Base-by-base conservation (phyloP, 1,140 invertebrate species). In the Maconellicoccus hirsutus region DNA sequence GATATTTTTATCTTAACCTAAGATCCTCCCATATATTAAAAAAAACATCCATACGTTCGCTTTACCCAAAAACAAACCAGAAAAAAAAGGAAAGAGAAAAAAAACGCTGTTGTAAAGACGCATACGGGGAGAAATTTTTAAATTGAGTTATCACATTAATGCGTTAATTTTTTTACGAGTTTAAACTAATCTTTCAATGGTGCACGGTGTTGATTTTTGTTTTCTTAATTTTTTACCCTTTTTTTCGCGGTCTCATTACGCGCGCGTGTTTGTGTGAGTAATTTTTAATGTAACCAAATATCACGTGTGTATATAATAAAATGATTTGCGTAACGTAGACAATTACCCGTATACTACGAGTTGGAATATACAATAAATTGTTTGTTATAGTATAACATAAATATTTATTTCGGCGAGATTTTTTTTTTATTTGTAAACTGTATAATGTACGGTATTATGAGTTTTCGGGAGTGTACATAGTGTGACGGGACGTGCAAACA, bases 121-220 rank as follows among this genome's bases (percentile, higher is more conserved):
- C 21, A 26, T 66, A 26, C 8, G 22, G 21, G 4, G 4, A 19
- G 25, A 52, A 19, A 52, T 16, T 52, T 52, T 26, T 25, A 23
- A 66, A 66, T 66, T 66, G 19, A 66, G 61, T 23, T 3, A 26
- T 66, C 61, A 22, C 42, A 19, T 25, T 66, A 66, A 25, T 16
- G 8, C 61, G 61, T 25, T 25, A 66, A 66, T 25, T 66, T 66
- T 61, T 66, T 66, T 66, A 66, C 61, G 61, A 66, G 61, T 66
- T 25, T 66, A 16, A 23, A 66, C 8, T 4, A 66, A 66, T 66
- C 21, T 66, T 66, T 66, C 61, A 66, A 66, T 22, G 10, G 61
- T 14, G 21, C 21, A 19, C 8, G 21, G 8, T 66, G 10, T 4
- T 66, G 25, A 66, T 66, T 66, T 66, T 66, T 66, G 61, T 66